These are phyloP conservation scores for Hucho hucho DNA, from an alignment of 2,113 vertebrate genomes.

Conservation along the genomic window DNA sequence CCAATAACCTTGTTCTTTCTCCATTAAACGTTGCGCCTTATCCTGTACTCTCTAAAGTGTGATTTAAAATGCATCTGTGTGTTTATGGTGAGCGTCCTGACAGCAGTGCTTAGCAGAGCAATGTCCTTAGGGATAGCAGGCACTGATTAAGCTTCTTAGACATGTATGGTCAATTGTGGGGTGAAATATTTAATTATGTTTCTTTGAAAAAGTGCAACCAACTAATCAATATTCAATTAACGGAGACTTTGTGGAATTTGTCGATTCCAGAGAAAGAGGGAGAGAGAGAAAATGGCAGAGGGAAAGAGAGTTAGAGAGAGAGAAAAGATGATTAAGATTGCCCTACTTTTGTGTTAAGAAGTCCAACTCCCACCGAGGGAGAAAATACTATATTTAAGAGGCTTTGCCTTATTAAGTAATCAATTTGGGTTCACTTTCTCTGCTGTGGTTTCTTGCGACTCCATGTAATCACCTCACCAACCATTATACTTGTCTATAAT, in stretches of 20 bases:
- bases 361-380: slow-evolving; percentile 18
- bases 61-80: slow-evolving; percentile 23
- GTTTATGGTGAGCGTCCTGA: slow-evolving; percentile 9
- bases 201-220: slow-evolving; percentile 42
- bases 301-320: slow-evolving; percentile 1
- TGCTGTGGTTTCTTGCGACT: slow-evolving; percentile 24
- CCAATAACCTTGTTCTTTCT: background rate
- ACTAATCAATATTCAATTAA: slow-evolving; percentile 71
- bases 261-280: slow-evolving; percentile 29
- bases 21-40: background rate
- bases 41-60: background rate
- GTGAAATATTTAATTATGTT: slow-evolving; percentile 50
- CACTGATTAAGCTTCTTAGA: slow-evolving; percentile 23
- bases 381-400: slow-evolving; percentile 38
- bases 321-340: slow-evolving; percentile 52
- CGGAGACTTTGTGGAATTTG: slow-evolving; percentile 31
- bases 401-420: slow-evolving; percentile 47
- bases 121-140: background rate
- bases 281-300: slow-evolving; percentile 7
- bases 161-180: slow-evolving; percentile 29
- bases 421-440: slow-evolving; percentile 37
- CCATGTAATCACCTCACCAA: slow-evolving; percentile 37
- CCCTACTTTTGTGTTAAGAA: slow-evolving; percentile 24
- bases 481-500: slow-evolving; percentile 39
- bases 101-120: slow-evolving; percentile 18